These are phyloP conservation scores for Oncorhynchus gorbuscha DNA, from an alignment of 2,113 vertebrate genomes.

Conservation along the genomic window DNA sequence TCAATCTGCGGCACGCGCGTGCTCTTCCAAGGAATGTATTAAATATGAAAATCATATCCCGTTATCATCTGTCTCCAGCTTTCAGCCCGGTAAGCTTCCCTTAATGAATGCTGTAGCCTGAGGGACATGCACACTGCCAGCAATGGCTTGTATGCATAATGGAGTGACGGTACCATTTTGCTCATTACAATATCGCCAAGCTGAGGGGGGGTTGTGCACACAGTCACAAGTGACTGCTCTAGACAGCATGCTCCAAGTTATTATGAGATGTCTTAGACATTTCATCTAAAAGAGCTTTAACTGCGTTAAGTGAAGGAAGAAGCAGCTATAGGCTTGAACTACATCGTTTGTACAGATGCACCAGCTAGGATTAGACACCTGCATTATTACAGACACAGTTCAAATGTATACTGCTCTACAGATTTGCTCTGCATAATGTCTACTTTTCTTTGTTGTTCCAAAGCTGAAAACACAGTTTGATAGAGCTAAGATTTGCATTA, in stretches of 20 bases:
- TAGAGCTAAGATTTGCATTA: conserved; percentile 49
- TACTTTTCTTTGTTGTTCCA: conserved; percentile 57
- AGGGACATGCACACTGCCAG: conserved; percentile 95
- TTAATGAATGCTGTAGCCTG: conserved; percentile 99
- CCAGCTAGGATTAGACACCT: conserved; percentile 95
- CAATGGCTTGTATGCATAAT: conserved; percentile 96
- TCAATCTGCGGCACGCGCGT: conserved; percentile 99
- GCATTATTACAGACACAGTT: conserved; percentile 87
- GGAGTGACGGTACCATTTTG: conserved; percentile 92
- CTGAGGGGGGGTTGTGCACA: conserved; percentile 87
- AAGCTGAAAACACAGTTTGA: conserved; percentile 52
- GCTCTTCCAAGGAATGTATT: conserved; percentile 99
- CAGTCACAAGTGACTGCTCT: conserved; percentile 99
- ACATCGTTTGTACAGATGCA: conserved; percentile 91
- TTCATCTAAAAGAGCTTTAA: conserved; percentile 99
- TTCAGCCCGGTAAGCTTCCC: conserved; percentile 99
- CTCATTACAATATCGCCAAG: conserved; percentile 94
- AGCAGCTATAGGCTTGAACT: conserved; percentile 95
- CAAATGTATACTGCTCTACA: conserved; percentile 80
- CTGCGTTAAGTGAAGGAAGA: conserved; percentile 92
- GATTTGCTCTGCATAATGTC: conserved; percentile 59
- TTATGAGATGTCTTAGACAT: conserved; percentile 99
- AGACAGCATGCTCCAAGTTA: conserved; percentile 99
- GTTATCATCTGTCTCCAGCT: conserved; percentile 99
- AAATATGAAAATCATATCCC: conserved; percentile 99